These are phyloP conservation scores for Threskiornis aethiopicus DNA, from an alignment of 2,797 vertebrate species.

Conservation along the genomic window DNA sequence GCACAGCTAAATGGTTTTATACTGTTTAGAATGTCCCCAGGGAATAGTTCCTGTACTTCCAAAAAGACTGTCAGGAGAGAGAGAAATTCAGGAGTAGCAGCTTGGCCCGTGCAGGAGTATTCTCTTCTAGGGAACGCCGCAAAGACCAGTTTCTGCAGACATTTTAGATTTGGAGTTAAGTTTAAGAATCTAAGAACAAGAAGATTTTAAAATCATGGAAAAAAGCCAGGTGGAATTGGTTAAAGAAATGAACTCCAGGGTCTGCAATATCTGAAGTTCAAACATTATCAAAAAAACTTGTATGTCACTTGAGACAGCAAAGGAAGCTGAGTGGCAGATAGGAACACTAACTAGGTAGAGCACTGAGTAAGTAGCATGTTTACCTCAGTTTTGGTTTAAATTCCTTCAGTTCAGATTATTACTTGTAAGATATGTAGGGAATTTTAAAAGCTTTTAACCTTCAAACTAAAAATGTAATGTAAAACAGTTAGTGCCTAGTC, in stretches of 20 bases:
- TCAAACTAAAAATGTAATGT: not conserved
- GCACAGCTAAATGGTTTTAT: not conserved
- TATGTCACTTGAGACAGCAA: not conserved
- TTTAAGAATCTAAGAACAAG: not conserved
- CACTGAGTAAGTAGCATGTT: not conserved
- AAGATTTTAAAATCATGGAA: not conserved
- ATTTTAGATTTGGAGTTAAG: not conserved
- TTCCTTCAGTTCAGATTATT: not conserved
- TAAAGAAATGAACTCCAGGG: not conserved
- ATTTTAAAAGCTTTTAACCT: not conserved
- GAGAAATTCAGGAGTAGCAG: not conserved
- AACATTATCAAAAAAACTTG: not conserved
- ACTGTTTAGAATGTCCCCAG: not conserved
- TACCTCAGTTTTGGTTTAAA: not conserved
- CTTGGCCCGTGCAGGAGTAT: not conserved
- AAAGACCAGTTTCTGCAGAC: not conserved
- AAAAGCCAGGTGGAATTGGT: not conserved
- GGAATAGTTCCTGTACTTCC: not conserved
- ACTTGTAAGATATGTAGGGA: not conserved
- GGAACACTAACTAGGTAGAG: not conserved
- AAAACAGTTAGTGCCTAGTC: not conserved
- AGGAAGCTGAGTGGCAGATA: not conserved
- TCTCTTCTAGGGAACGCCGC: not conserved
- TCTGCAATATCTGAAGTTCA: not conserved
- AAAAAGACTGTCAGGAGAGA: not conserved